phyloP scores from a whole-genome alignment of 2,797 vertebrate genomes.

The Megalops cyprinoides region DNA sequence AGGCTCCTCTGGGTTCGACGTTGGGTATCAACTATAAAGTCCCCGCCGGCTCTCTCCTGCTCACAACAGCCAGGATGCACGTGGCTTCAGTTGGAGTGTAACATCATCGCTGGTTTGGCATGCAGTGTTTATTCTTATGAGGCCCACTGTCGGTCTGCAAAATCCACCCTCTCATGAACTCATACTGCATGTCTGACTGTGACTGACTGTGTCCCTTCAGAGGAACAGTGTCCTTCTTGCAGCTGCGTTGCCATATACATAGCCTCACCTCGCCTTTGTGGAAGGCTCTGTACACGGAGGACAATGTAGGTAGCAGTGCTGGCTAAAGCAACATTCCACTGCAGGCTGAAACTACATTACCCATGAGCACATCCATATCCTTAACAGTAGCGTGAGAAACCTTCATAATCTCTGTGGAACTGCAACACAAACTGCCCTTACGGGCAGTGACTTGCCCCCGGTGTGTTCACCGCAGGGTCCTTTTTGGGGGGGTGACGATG shows the following conservation, averaged over 20 bases:
- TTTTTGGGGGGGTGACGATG: neutral
- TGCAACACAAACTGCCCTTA: neutral
- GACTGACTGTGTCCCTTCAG: too few species aligned
- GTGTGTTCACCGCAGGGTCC: neutral
- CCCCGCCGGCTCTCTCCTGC: neutral
- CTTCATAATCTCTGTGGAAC: conserved; percentile 36
- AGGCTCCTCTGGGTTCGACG: neutral
- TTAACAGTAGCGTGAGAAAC: conserved; percentile 47
- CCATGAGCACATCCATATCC: conserved; percentile 22
- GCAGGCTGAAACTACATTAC: neutral
- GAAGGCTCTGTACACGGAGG: too few species aligned
- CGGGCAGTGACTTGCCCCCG: neutral
- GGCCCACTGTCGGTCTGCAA: too few species aligned
- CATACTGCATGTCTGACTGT: too few species aligned
- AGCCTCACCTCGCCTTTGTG: too few species aligned
- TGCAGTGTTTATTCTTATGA: too few species aligned
- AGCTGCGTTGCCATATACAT: too few species aligned
- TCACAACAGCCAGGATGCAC: too few species aligned
- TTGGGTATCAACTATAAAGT: neutral
- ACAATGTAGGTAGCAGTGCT: too few species aligned
- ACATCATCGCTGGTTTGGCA: too few species aligned
- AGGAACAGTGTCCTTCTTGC: neutral
- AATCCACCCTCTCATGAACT: too few species aligned
- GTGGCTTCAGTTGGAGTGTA: neutral
- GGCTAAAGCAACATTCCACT: too few species aligned